Evolutionary conservation across 2,113 vertebrate species (phyloP), one percentile per base, ranked within the genome.

Genomic region (Brachyhypopomus gauderio): DNA sequence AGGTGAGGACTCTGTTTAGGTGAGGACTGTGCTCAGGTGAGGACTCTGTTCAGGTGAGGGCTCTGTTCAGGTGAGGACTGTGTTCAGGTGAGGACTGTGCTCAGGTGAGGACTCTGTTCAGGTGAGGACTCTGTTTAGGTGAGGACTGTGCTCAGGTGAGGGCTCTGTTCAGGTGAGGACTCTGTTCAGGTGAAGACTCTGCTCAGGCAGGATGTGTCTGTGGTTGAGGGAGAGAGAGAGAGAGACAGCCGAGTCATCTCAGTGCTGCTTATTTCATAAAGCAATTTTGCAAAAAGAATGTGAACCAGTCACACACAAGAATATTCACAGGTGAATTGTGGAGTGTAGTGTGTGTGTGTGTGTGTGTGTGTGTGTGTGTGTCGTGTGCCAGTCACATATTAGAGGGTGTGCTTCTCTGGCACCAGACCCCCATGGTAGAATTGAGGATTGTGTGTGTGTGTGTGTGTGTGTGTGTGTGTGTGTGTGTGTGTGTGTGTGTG

Each of bases 351-450:
- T 30, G 20, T 71, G 48, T 56, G 79, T 71, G 70, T 59, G 72
- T 71, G 72, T 83, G 71, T 64, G 75, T 78, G 3, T 30, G 20
- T 71, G 48, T 56, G 79, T 71, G 70, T 59, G 72, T 71, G 72
- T 83, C 64, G 75, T 78, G 64, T 90, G 88, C 84, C 72, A 90
- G 88, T 87, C 90, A 88, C 91, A 91, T 91, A 92, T 91, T 93
- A 91, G 92, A 91, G 90, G 91, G 90, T 91, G 87, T 92, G 90
- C 89, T 91, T 85, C 83, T 88, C 79, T 85, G 91, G 91, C 92
- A 93, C 92, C 92, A 92, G 89, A 92, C 90, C 90, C 93, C 92
- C 90, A 91, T 88, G 83, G 90, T 80, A 91, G 89, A 87, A 89
- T 87, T 85, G 86, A 84, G 84, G 17, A 12, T 87, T 85, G 84